phyloP scores from a whole-genome alignment of 2,888 invertebrate genomes.

The Athalia rosae region DNA sequence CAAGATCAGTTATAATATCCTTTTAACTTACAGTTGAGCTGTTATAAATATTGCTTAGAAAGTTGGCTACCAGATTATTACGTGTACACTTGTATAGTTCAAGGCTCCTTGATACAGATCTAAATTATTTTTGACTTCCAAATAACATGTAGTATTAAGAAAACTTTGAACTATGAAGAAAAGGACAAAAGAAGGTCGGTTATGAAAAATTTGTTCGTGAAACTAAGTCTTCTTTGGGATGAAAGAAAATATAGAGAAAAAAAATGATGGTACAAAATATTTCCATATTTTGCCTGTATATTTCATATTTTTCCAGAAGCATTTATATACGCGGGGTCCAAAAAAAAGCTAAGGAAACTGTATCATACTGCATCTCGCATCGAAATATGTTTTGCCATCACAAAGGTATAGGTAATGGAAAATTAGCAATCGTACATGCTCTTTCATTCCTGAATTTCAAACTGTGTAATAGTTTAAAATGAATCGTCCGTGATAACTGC shows the following conservation, averaged over 20 bases:
- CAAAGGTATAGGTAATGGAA: slow-evolving; percentile 34
- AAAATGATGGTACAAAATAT: slow-evolving; percentile 23
- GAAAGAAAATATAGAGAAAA: neutral
- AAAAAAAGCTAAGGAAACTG: slow-evolving; percentile 30
- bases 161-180: neutral
- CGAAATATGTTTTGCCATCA: slow-evolving; percentile 30
- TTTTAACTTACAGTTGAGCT: too few species aligned
- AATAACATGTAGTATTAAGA: neutral
- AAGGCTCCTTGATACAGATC: slow-evolving; percentile 36
- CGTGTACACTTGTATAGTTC: neutral
- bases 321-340: slow-evolving; percentile 27
- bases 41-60: neutral
- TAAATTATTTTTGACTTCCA: slow-evolving; percentile 30
- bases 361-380: slow-evolving; percentile 33
- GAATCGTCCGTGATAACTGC: neutral
- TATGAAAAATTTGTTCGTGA: neutral
- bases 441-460: neutral
- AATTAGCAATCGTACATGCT: slow-evolving; percentile 13
- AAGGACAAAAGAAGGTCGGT: neutral
- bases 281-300: slow-evolving; percentile 24
- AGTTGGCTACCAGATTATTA: slow-evolving; percentile 9
- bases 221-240: neutral
- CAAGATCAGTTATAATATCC: too few species aligned
- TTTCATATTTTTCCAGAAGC: slow-evolving; percentile 20
- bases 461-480: neutral